Evolutionary conservation across 2,113 vertebrate genomes (phyloP).

Genomic region (Delphinapterus leucas): DNA sequence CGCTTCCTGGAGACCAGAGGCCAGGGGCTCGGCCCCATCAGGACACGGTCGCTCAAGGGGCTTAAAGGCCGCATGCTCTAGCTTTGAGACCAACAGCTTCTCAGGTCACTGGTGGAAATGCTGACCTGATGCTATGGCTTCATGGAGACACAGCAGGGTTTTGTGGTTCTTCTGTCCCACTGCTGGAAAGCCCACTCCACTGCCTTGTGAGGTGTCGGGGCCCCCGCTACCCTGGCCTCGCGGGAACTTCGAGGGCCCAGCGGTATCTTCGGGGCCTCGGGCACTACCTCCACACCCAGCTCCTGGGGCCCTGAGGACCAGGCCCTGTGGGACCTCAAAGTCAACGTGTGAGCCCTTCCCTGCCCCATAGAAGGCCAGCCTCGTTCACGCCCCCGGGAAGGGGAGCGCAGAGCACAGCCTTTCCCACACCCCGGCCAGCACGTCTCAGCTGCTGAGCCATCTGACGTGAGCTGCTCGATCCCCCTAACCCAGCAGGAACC

Average conservation of each 20-base stretch:
- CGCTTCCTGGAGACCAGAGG: fast-evolving
- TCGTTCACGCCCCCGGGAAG: not conserved
- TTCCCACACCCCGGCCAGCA: fast-evolving
- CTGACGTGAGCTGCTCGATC: not conserved
- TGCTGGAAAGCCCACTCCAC: too few species aligned
- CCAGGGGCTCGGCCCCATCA: not conserved
- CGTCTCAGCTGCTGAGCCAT: fast-evolving
- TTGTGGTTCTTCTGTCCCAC: too few species aligned
- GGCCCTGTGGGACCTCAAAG: too few species aligned
- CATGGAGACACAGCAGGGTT: not conserved
- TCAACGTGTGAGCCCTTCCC: not conserved
- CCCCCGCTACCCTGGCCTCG: too few species aligned
- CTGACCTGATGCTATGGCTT: not conserved
- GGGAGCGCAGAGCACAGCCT: too few species aligned
- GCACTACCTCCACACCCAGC: not conserved
- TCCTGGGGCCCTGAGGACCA: too few species aligned
- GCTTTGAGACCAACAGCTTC: fast-evolving
- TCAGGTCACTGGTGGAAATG: not conserved
- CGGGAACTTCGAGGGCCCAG: too few species aligned
- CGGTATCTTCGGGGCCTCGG: not conserved
- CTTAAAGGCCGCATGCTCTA: not conserved
- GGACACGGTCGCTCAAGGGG: not conserved
- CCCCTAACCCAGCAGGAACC: not conserved
- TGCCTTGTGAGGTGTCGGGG: too few species aligned
- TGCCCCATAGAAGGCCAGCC: not conserved